Percentiles rank a stretch among this genome's conserved stretches.
Conservation (phyloP, 1,140 invertebrate genomes). For the Drosophila pachea region DNA sequence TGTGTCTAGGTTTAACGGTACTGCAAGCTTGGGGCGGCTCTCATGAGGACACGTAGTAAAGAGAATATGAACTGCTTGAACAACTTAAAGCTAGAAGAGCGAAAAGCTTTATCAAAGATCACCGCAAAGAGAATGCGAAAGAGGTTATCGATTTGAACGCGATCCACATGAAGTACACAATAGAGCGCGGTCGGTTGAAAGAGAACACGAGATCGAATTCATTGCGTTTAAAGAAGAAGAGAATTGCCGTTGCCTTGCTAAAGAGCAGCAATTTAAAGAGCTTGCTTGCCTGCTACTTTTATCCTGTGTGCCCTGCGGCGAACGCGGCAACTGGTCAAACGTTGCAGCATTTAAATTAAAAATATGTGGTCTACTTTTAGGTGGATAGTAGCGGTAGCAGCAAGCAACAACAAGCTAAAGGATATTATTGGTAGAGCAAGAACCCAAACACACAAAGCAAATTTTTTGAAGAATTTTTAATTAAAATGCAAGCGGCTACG, state of each 20-base stretch:
- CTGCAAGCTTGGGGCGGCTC: neutral
- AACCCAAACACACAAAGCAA: slow-evolving; percentile 61
- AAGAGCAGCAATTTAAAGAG: neutral
- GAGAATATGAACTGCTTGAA: neutral
- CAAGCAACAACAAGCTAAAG: slow-evolving; percentile 33
- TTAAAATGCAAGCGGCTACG: slow-evolving; percentile 63
- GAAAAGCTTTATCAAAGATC: no score
- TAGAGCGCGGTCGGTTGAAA: no score
- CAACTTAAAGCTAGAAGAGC: neutral
- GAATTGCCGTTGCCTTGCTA: no score
- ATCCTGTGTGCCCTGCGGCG: slow-evolving; percentile 13
- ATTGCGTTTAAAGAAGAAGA: no score
- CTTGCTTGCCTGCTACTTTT: neutral
- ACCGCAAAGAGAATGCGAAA: no score
- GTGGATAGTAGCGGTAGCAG: slow-evolving; percentile 47
- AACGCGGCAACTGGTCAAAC: slow-evolving; percentile 3
- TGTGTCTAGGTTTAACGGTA: slow-evolving; percentile 2
- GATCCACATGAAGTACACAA: no score
- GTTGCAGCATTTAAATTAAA: slow-evolving; percentile 65
- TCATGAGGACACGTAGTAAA: neutral
- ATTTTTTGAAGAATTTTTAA: slow-evolving; percentile 73
- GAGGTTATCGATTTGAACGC: no score
- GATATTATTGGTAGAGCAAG: slow-evolving; percentile 64
- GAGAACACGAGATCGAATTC: no score
- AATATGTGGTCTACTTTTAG: slow-evolving; percentile 75